These are phyloP conservation scores for Campylorhamphus procurvoides DNA, from an alignment of 2,113 vertebrate genomes.

Conservation along the genomic window DNA sequence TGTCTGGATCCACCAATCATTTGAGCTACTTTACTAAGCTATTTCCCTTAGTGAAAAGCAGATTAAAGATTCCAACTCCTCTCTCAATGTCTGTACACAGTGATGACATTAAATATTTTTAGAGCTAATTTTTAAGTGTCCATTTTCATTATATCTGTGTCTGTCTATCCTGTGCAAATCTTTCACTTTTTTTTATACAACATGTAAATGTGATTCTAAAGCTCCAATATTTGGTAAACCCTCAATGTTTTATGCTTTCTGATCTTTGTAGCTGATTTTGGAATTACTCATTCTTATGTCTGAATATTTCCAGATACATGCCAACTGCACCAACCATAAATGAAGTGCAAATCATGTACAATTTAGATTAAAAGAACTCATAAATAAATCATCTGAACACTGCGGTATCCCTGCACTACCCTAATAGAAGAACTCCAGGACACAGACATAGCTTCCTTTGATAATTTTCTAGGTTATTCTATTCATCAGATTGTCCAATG, in stretches of 20 bases:
- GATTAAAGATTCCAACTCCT: background rate
- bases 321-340: background rate
- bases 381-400: conserved; percentile 30
- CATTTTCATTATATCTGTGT: background rate
- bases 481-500: background rate
- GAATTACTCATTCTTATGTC: background rate
- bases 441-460: background rate
- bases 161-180: background rate
- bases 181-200: background rate
- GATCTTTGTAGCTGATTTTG: conserved; percentile 11
- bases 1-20: background rate
- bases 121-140: background rate
- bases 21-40: background rate
- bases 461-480: background rate
- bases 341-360: conserved; percentile 15
- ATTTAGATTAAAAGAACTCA: conserved; percentile 49
- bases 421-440: background rate
- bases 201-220: background rate
- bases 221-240: background rate
- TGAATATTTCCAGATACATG: conserved; percentile 2
- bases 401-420: background rate
- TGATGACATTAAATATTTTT: background rate
- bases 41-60: background rate
- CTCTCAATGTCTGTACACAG: background rate
- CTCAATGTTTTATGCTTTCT: conserved; percentile 50